phyloP scores from a whole-genome alignment of 2,113 vertebrate species.

The Phainopepla nitens region DNA sequence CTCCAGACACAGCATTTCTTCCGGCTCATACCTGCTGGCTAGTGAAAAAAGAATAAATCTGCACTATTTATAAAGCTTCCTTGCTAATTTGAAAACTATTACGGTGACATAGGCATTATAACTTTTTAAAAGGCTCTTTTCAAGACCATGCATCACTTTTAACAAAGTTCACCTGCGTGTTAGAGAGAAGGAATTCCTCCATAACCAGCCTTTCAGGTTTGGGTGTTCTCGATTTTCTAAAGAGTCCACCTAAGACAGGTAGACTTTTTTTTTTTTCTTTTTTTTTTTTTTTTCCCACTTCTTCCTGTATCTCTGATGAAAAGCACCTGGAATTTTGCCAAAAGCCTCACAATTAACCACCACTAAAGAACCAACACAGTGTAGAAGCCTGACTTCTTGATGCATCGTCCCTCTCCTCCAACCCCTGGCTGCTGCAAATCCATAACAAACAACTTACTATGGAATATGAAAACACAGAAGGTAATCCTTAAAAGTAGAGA shows the following conservation, averaged over 20 bases:
- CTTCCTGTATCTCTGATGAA: conserved; percentile 52
- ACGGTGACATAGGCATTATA: not conserved
- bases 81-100: conserved; percentile 29
- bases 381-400: not conserved
- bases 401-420: not conserved
- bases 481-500: not conserved
- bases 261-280: not conserved
- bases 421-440: not conserved
- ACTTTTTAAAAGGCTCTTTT: not conserved
- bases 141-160: conserved; percentile 10
- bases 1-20: not conserved
- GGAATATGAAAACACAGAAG: not conserved
- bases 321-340: conserved; percentile 37
- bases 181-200: conserved; percentile 32
- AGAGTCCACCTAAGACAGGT: conserved; percentile 33
- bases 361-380: not conserved
- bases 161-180: conserved; percentile 15
- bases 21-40: conserved; percentile 37
- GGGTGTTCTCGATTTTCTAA: conserved; percentile 28
- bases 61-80: not conserved
- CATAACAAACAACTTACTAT: not conserved
- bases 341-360: not conserved
- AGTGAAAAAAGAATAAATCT: not conserved
- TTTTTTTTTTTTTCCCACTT: not conserved
- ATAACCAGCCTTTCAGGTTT: conserved; percentile 57